A percentile compares a stretch with the other conserved stretches of the same genome.
These are phyloP conservation scores for Eudorcas thomsonii DNA, from an alignment of 2,113 vertebrate species.

Conservation along the genomic window DNA sequence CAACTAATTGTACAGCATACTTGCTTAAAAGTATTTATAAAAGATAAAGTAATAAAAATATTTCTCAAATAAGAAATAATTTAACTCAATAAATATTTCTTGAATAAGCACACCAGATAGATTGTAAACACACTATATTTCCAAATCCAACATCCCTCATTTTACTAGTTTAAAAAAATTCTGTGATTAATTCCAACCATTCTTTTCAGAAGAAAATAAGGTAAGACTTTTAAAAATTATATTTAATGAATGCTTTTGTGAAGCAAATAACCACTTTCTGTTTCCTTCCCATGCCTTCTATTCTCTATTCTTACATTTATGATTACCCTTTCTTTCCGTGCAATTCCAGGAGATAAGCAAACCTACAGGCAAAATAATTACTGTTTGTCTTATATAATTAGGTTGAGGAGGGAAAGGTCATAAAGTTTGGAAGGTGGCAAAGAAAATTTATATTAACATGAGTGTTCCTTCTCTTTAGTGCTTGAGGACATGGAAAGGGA, in stretches of 20 bases:
- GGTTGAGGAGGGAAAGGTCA: slow-evolving; percentile 20
- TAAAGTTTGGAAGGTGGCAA: neutral
- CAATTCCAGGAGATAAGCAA: neutral
- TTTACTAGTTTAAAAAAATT: neutral
- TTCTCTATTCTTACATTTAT: neutral
- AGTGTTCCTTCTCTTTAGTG: neutral
- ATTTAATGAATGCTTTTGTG: neutral
- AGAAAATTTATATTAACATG: neutral
- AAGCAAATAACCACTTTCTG: neutral
- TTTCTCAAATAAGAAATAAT: neutral
- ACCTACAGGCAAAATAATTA: neutral
- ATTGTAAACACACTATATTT: neutral
- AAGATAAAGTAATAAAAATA: neutral
- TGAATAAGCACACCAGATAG: neutral
- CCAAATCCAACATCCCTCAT: neutral
- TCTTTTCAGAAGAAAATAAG: slow-evolving; percentile 23
- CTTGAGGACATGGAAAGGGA: neutral
- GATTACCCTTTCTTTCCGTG: neutral
- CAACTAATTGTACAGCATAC: neutral
- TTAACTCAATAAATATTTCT: neutral
- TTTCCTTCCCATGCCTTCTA: neutral
- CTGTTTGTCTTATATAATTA: slow-evolving; percentile 26
- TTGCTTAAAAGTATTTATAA: neutral
- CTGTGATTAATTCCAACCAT: neutral
- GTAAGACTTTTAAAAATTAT: neutral